phyloP scores from a whole-genome alignment of 2,113 vertebrate species.

The Nettapus auritus region DNA sequence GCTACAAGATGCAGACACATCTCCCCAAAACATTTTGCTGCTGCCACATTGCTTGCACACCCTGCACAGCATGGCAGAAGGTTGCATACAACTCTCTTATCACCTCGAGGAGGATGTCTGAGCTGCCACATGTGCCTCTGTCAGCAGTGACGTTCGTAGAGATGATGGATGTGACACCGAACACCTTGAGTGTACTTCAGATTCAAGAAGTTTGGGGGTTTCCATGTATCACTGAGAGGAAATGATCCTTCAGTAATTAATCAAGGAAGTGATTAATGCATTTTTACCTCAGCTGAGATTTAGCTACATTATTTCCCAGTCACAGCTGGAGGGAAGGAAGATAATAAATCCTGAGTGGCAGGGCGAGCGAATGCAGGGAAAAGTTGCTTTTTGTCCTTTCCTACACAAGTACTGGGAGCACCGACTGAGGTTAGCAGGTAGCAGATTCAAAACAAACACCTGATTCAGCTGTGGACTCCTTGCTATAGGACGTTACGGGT shows the following conservation, averaged over 20 bases:
- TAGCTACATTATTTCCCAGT: conserved; percentile 45
- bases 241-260: conserved; percentile 63
- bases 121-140: conserved; percentile 2
- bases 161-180: conserved; percentile 52
- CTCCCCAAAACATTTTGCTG: neutral
- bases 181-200: conserved; percentile 45
- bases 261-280: conserved; percentile 58
- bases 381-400: conserved; percentile 19
- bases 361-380: neutral
- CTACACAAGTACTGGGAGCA: neutral
- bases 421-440: neutral
- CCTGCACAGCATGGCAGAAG: neutral
- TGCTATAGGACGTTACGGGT: neutral
- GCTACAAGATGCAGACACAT: neutral
- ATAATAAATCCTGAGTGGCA: conserved; percentile 52
- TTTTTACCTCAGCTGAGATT: conserved; percentile 51
- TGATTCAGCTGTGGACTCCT: neutral
- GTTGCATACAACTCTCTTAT: neutral
- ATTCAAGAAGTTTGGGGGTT: conserved; percentile 59
- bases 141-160: neutral
- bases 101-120: neutral
- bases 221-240: conserved; percentile 48
- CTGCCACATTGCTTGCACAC: neutral
- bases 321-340: conserved; percentile 56
- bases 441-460: neutral